A percentile compares a stretch with the other conserved stretches of the same genome.
These are phyloP conservation scores for Diarsia mendica DNA, from an alignment of 2,888 invertebrate genomes.

Conservation along the genomic window DNA sequence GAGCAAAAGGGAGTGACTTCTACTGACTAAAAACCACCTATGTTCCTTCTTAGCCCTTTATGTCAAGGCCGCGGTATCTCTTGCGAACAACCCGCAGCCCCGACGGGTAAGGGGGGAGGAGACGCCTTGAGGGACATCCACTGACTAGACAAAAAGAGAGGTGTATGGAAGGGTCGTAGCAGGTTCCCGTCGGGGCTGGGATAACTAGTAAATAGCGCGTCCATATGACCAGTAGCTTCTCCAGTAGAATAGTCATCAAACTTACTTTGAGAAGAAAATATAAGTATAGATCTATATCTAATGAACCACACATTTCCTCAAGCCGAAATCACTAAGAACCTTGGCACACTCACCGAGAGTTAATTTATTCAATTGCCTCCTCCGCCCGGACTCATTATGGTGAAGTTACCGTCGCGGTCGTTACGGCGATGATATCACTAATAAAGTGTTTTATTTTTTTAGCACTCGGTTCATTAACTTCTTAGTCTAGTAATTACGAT, in stretches of 20 bases:
- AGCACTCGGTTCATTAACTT: background rate
- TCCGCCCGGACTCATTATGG: constrained; percentile 8
- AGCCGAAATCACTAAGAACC: constrained; percentile 9
- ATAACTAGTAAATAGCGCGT: background rate
- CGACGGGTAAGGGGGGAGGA: too few species aligned
- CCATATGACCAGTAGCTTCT: too few species aligned
- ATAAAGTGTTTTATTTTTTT: constrained; percentile 13
- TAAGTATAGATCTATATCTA: background rate
- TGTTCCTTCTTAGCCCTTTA: too few species aligned
- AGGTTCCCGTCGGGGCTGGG: background rate
- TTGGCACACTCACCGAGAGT: constrained; percentile 9
- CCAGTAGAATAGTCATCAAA: background rate
- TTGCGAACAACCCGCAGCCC: too few species aligned
- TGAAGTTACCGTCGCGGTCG: background rate
- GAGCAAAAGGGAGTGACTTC: too few species aligned
- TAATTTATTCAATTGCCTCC: constrained; percentile 49
- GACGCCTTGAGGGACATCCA: too few species aligned
- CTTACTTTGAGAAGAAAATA: background rate
- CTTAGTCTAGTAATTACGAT: background rate
- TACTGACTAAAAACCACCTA: too few species aligned
- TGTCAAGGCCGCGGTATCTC: too few species aligned
- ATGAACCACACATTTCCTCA: background rate
- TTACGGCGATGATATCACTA: constrained; percentile 38
- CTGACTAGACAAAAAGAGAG: too few species aligned
- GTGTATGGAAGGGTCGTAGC: too few species aligned